Conservation (phyloP, 2,113 vertebrate species). For the Neogale vison region DNA sequence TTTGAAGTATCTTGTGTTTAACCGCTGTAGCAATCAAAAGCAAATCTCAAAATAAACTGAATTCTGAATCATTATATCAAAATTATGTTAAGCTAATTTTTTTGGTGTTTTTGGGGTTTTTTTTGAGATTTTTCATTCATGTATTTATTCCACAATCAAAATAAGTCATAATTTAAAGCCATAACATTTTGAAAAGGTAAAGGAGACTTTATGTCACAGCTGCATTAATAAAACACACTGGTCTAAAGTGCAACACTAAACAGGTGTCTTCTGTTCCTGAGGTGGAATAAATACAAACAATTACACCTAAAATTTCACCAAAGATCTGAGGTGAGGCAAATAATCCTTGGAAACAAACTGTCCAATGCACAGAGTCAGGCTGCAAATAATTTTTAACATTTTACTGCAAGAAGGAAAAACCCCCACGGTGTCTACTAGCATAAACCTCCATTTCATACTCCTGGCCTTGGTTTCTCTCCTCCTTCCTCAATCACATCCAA, state of each 20-base stretch:
- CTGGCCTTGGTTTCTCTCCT: background rate
- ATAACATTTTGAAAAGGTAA: constrained; percentile 55
- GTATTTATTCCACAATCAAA: constrained; percentile 79
- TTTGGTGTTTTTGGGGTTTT: too few relatives aligned
- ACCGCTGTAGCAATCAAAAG: too few relatives aligned
- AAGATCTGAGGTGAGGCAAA: constrained; percentile 36
- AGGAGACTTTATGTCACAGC: constrained; percentile 18
- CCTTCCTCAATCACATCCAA: constrained; percentile 20
- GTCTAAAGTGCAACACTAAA: constrained; percentile 38
- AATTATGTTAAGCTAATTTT: background rate
- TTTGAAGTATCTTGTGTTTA: too few relatives aligned
- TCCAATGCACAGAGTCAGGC: background rate
- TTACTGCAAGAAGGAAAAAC: constrained; percentile 27
- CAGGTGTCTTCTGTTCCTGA: constrained; percentile 47
- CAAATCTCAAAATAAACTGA: too few relatives aligned
- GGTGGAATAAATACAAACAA: constrained; percentile 67
- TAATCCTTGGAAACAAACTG: constrained; percentile 47
- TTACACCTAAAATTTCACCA: constrained; percentile 33
- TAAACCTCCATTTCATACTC: background rate
- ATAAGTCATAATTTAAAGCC: constrained; percentile 63
- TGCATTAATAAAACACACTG: constrained; percentile 5
- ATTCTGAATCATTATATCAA: background rate
- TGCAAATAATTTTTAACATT: constrained; percentile 39
- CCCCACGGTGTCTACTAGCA: background rate
- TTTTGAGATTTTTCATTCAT: constrained; percentile 48